These are phyloP conservation scores for Diploscapter pachys DNA, from an alignment of 1,140 invertebrate genomes.

Conservation along the genomic window DNA sequence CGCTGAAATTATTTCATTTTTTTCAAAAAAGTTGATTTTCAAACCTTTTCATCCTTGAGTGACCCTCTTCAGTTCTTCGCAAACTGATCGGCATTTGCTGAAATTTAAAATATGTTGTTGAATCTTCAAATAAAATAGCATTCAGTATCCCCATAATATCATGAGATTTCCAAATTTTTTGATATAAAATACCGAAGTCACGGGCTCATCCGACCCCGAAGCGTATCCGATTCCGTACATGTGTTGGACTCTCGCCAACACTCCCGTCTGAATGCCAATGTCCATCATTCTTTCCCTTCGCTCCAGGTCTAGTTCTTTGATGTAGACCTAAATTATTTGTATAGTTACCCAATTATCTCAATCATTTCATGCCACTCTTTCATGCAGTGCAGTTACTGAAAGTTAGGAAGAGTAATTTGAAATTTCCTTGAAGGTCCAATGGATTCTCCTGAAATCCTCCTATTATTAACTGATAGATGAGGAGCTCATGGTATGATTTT, in stretches of 20 bases:
- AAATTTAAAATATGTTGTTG: too few species aligned
- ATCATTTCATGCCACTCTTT: too few species aligned
- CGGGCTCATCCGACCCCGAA: constrained; percentile 1
- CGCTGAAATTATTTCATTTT: constrained; percentile 4
- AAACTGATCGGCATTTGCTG: not conserved
- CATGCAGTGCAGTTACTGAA: too few species aligned
- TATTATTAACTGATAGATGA: too few species aligned
- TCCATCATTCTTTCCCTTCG: constrained; percentile 39
- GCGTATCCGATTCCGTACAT: constrained; percentile 31
- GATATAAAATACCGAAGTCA: not conserved
- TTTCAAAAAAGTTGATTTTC: not conserved
- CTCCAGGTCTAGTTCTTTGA: constrained; percentile 37
- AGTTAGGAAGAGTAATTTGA: too few species aligned
- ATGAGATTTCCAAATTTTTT: constrained; percentile 8
- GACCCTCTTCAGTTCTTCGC: constrained; percentile 4
- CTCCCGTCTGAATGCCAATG: constrained; percentile 43
- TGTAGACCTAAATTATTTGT: constrained; percentile 26
- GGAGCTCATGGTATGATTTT: too few species aligned
- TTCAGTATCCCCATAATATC: too few species aligned
- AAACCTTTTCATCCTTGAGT: not conserved
- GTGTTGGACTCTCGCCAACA: constrained; percentile 41
- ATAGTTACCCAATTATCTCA: not conserved
- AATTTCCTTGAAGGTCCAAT: too few species aligned
- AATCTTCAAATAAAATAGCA: too few species aligned
- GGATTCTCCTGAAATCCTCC: too few species aligned